Base-by-base conservation (phyloP, 1,140 invertebrate genomes). In the Neelides sp. region DNA sequence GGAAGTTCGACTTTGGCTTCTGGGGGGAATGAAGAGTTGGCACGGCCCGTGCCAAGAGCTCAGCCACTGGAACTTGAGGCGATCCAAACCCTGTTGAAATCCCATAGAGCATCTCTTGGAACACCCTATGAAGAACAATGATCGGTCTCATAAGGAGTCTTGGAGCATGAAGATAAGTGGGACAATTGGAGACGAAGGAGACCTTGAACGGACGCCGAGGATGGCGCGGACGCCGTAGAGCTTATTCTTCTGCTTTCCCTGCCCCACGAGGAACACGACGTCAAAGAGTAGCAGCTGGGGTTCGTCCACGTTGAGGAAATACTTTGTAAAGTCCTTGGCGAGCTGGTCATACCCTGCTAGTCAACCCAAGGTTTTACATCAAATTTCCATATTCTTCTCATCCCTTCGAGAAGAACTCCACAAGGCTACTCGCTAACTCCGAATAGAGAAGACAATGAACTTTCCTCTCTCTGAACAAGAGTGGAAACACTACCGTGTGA, bases 261-360 rank as follows among this genome's bases (percentile, higher is more conserved):
- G 85, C 2, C 86, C 87, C 20, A 94, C 89, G 50, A 91, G 69
- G 67, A 94, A 94, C 4, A 83, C 79, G 1, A 94, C 85, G 64
- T 94, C 89, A 66, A 92, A 94, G 1, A 92, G 72, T 65, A 80
- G 80, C 17, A 79, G 77, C 61, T 60, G 54, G 1, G 55, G 55
- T 17, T 61, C 59, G n/a, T 61, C 55, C 10, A 55, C 50, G 40
- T 61, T 61, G 22, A 57, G 42, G 43, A 61, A 61, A 42, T 55
- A 83, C 64, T 77, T 74, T 0, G 84, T 86, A 65, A 94, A 94
- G 68, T 94, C 89, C 69, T 89, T 91, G 1, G 88, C 86, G 41
- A 93, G 69, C 65, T 89, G 85, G 66, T 94, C 89, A 66, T 92
- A 90, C 65, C 91, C 87, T 71, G 93, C 89, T 64, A 92, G 92